Evolutionary conservation across 2,113 vertebrate genomes (phyloP), one percentile per base, ranked within the genome.

Genomic region (Macroglossus sobrinus): DNA sequence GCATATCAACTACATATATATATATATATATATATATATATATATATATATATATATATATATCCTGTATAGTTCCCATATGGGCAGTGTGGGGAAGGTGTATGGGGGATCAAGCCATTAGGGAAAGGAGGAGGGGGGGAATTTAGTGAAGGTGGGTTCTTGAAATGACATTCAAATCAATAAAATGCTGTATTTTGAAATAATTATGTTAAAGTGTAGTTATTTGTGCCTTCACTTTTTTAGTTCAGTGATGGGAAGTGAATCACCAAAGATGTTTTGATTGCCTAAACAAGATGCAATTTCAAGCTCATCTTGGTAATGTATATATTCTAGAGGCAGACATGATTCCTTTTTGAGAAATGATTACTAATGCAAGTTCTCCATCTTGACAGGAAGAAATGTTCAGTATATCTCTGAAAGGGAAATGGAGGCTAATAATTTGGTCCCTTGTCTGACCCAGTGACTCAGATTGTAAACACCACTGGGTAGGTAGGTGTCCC

Each of bases 241-340:
- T 68, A 93, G 66, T 75, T 96, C 66, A 90, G 79, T 30, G 53
- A 94, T 76, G 35, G 86, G 75, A 97, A 97, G 53, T 97, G 90
- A 98, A 94, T 98, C 93, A 96, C 64, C n/a, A 47, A 96, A 92
- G 88, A 94, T 85, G 63, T 93, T 98, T 94, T 97, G 88, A 95
- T 98, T 97, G 66, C 38, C 18, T 91, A 63, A 98, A 82, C 85
- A 89, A 97, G 94, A 97, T 74, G 91, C 94, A 96, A 81, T 97
- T 97, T 97, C 87, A 80, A 28, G 66, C 75, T 97, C 91, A 89
- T 95, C 69, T 74, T 89, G 33, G 82, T 33, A 93, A 97, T 89
- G 55, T 68, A 84, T 84, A 45, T 95, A 80, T 43, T 89, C 15
- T 78, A 96, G 78, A 95, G 38, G 47, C 5, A 81, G 0, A 0